Evolutionary conservation across 2,888 invertebrate species (phyloP), one percentile per base, ranked within the genome.

Genomic region (Lasioglossum zephyrum): DNA sequence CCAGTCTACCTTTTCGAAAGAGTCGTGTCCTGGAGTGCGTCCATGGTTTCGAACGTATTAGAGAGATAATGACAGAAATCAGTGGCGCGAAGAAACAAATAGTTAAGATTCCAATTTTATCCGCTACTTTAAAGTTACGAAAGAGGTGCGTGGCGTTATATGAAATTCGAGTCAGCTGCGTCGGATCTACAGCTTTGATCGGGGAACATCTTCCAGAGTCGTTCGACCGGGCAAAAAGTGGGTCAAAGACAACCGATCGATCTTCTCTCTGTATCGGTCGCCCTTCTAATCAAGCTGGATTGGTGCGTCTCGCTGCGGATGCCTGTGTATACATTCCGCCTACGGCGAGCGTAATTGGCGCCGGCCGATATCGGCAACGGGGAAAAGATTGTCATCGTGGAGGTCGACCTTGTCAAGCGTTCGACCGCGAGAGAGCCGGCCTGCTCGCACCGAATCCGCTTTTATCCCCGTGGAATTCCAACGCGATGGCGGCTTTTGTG

Each of bases 271-370:
- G 73, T 78, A 74, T 84, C 69, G 69, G 44, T 79, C 80, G 77
- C 69, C 72, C 73, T 73, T 89, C 63, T 81, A 87, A 89, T 89
- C 87, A 73, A 74, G 70, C 66, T 26, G 73, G 74, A 73, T 72
- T 70, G 84, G 73, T n/a, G 66, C 77, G 81, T 66, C 73, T 74
- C 31, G 70, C 76, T 49, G 81, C 49, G 87, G 79, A 81, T 85
- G 70, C 60, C 77, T 49, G 75, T 57, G 89, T 84, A 91, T 92
- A 91, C 89, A 92, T 92, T 91, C 79, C 72, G 74, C 73, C 82
- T 72, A 81, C 39, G 85, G 82, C 81, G 70, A 79, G 47, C 81
- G 88, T 92, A 91, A 92, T 92, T 91, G 91, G 92, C 87, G 82
- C n/a, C 81, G 85, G 82, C 70, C 81, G 85, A 83, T 84, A 86